Conservation (phyloP, 2,797 vertebrate species). For the Paramormyrops hopkinsi region DNA sequence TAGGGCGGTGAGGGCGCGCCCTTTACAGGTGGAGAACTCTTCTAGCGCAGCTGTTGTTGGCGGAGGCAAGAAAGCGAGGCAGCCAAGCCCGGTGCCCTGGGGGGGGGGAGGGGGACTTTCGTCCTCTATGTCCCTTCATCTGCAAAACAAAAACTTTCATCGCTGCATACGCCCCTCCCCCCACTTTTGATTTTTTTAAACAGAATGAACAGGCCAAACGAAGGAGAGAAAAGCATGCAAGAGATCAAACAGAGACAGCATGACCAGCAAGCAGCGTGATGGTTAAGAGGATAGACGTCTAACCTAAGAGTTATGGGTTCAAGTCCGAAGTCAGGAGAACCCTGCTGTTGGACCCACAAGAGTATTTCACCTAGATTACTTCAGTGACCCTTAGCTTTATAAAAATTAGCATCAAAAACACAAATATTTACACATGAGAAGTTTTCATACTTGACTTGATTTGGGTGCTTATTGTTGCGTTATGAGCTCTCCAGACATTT, state of each 20-base stretch:
- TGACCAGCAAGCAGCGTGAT: not conserved
- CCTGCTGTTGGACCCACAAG: not conserved
- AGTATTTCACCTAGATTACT: not conserved
- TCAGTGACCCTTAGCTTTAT: not conserved
- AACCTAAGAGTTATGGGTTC: not conserved
- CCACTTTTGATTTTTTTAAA: not conserved
- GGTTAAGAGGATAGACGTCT: not conserved
- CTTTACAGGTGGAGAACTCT: not conserved
- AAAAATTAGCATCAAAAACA: not conserved
- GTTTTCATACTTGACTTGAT: not conserved
- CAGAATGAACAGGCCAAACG: not conserved
- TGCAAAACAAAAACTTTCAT: not conserved
- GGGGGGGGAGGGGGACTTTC: not conserved
- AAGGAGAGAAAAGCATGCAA: not conserved
- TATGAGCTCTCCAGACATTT: not conserved
- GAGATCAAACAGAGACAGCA: not conserved
- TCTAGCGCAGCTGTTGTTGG: conserved; percentile 5
- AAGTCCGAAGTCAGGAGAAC: not conserved
- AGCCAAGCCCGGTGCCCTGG: not conserved
- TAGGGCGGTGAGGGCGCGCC: not conserved
- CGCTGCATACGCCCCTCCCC: not conserved
- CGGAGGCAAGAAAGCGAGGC: not conserved
- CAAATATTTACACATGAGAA: not conserved
- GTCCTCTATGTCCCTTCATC: not conserved
- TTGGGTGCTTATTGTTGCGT: not conserved